These are phyloP conservation scores for Eudasyphora cyanicolor DNA, from an alignment of 2,888 invertebrate genomes.

Conservation along the genomic window DNA sequence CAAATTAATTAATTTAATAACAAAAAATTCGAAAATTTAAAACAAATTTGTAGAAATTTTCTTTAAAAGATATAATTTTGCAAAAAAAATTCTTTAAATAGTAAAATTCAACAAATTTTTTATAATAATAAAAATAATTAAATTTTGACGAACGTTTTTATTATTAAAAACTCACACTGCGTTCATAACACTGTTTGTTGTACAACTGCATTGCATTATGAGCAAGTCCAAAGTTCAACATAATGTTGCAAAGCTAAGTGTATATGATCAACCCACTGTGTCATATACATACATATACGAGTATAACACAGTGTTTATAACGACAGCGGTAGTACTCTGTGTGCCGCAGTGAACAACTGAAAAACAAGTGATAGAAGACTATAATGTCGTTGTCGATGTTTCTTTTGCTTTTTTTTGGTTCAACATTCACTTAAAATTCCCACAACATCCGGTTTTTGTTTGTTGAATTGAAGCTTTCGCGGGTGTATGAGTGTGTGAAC, in stretches of 20 bases:
- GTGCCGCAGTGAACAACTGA: conserved; percentile 1
- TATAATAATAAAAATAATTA: too few species aligned
- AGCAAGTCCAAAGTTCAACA: background rate
- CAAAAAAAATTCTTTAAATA: too few species aligned
- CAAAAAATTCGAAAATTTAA: too few species aligned
- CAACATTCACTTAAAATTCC: conserved; percentile 61
- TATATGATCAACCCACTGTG: background rate
- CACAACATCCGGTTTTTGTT: conserved; percentile 65
- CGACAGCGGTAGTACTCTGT: conserved; percentile 21
- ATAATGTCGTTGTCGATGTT: conserved; percentile 31
- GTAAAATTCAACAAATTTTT: too few species aligned
- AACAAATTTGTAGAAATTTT: too few species aligned
- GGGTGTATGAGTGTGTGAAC: conserved; percentile 12
- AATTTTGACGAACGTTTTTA: too few species aligned
- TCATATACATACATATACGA: background rate
- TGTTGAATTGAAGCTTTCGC: conserved; percentile 50
- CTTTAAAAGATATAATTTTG: too few species aligned
- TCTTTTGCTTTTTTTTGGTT: conserved; percentile 36
- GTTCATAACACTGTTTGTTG: too few species aligned
- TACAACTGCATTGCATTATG: too few species aligned
- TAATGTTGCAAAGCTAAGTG: background rate
- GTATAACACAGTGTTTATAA: background rate
- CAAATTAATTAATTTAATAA: too few species aligned
- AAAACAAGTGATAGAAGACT: conserved; percentile 52
- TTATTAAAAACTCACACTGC: too few species aligned